Evolutionary conservation across 2,888 invertebrate genomes (phyloP).

Genomic region (Dolichomitus sp.): DNA sequence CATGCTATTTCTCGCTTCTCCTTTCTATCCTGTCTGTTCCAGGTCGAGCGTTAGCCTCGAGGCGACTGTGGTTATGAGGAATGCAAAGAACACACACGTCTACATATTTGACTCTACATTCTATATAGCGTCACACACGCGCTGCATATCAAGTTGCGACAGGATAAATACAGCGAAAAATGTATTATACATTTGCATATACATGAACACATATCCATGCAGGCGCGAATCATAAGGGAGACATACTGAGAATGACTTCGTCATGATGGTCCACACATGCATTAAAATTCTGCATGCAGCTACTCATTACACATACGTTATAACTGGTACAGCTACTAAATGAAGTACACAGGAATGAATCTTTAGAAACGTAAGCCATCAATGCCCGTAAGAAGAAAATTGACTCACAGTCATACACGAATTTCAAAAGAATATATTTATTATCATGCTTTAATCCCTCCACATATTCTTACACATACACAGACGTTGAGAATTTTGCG

Average conservation of each 20-base stretch:
- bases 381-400: not conserved
- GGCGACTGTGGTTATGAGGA: conserved; percentile 46
- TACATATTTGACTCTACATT: conserved; percentile 45
- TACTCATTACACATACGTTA: not conserved
- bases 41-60: conserved; percentile 60
- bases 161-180: conserved; percentile 31
- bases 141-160: conserved; percentile 27
- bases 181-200: conserved; percentile 44
- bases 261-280: conserved; percentile 17
- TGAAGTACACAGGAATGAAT: conserved; percentile 30
- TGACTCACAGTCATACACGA: not conserved
- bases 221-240: conserved; percentile 13
- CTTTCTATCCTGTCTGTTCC: conserved; percentile 39
- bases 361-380: not conserved
- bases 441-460: conserved; percentile 5
- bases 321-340: conserved; percentile 7
- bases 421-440: conserved; percentile 35
- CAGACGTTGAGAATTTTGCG: conserved; percentile 56
- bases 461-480: not conserved
- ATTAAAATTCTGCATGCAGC: conserved; percentile 27
- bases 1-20: conserved; percentile 33
- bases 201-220: conserved; percentile 35
- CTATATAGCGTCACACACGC: conserved; percentile 14
- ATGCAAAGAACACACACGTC: conserved; percentile 40
- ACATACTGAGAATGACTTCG: conserved; percentile 34